phyloP scores from a whole-genome alignment of 2,797 vertebrate species.

The Taenioides sp. region DNA sequence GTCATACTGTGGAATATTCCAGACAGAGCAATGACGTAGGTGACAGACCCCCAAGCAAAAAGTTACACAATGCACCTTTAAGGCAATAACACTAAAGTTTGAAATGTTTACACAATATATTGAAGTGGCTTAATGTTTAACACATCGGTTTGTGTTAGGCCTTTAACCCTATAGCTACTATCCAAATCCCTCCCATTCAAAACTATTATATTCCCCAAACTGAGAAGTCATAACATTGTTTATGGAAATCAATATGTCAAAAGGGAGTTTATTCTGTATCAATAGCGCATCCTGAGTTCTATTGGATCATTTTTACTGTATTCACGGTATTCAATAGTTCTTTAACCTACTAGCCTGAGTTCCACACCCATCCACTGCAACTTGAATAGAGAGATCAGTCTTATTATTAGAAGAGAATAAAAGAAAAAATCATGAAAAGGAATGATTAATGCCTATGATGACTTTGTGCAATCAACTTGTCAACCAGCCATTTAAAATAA shows the following conservation, averaged over 20 bases:
- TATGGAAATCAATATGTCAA: neutral
- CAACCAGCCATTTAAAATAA: neutral
- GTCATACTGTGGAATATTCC: too few relatives aligned
- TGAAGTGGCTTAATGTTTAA: neutral
- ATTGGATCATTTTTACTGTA: neutral
- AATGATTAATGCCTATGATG: neutral
- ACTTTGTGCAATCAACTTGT: neutral
- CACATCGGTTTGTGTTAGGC: neutral
- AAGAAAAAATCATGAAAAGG: neutral
- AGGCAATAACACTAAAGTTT: neutral
- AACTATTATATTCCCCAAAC: neutral
- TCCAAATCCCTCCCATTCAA: neutral
- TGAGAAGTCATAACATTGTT: neutral
- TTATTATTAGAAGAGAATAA: neutral
- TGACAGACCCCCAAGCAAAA: too few relatives aligned
- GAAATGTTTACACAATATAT: neutral
- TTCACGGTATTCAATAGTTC: neutral
- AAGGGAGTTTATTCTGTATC: neutral
- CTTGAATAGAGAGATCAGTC: constrained; percentile 1
- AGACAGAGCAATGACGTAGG: too few relatives aligned
- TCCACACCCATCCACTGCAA: neutral
- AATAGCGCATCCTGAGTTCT: neutral
- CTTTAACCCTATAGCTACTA: neutral
- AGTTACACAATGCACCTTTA: too few relatives aligned
- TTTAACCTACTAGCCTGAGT: neutral